Evolutionary conservation across 2,888 invertebrate genomes (phyloP).

Genomic region (Drosophila multiciliata): DNA sequence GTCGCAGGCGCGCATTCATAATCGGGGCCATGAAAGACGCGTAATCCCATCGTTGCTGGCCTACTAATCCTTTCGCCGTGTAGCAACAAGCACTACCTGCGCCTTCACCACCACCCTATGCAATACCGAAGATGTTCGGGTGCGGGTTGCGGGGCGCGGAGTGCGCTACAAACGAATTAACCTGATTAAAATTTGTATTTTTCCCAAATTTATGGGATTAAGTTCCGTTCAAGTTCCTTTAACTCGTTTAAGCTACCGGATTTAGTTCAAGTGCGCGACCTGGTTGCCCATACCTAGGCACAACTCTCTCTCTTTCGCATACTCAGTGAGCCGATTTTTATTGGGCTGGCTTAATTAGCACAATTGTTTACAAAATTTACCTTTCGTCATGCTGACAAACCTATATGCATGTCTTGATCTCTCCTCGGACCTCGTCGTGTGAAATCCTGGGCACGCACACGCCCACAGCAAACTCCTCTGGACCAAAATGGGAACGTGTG

Average conservation of each 20-base stretch:
- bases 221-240: constrained; percentile 82
- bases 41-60: constrained; percentile 45
- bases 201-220: constrained; percentile 81
- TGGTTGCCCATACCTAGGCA: background rate
- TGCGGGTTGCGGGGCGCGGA: constrained; percentile 9
- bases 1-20: constrained; percentile 78
- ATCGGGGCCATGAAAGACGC: constrained; percentile 54
- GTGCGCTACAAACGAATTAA: constrained; percentile 74
- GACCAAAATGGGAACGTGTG: constrained; percentile 50
- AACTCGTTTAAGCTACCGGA: constrained; percentile 83
- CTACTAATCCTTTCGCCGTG: constrained; percentile 65
- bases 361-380: constrained; percentile 83
- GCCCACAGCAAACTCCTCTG: constrained; percentile 56
- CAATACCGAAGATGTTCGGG: constrained; percentile 33
- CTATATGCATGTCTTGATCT: constrained; percentile 1
- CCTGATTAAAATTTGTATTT: constrained; percentile 82
- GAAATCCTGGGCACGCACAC: constrained; percentile 74
- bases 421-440: constrained; percentile 34
- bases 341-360: constrained; percentile 81
- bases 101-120: constrained; percentile 33
- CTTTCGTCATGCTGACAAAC: constrained; percentile 74
- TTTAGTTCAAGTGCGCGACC: constrained; percentile 71
- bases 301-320: background rate
- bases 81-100: constrained; percentile 44
- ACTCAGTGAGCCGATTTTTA: constrained; percentile 71